Base-by-base conservation (phyloP, 2,113 vertebrate species). In the Pachypanchax playfairii region DNA sequence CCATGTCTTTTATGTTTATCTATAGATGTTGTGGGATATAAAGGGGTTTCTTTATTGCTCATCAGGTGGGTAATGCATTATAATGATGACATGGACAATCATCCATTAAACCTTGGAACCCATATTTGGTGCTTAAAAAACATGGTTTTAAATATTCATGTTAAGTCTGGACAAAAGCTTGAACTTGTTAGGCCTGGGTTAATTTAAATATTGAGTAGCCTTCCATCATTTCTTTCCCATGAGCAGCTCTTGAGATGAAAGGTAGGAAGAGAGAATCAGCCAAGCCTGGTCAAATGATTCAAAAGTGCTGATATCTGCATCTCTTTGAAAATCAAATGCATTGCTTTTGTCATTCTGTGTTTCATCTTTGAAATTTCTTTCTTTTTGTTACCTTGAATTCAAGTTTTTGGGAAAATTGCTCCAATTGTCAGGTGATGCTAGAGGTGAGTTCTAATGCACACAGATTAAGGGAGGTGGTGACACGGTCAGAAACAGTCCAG, bases 261-360 rank as follows among this genome's bases (percentile, higher is more conserved):
- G 89, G 71, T 83, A 85, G 79, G 49, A n/a, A 33, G 75, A 81
- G 77, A 51, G 77, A 73, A 74, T 77, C 85, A 79, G 82, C 85
- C 65, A 67, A 57, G 26, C 49, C 59, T 82, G 83, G 87, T 90
- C 85, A 91, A 88, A 71, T 52, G 81, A 83, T 89, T 78, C 74
- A 54, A 86, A 90, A 88, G 77, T 76, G 77, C 84, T 89, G 77
- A 90, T 77, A 89, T 87, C 77, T 90, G 75, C 89, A 89, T 87
- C 83, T 48, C 87, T 92, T 92, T 92, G 90, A 91, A 92, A 91
- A 89, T 83, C 77, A 80, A 87, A 88, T 74, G 70, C 70, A 70
- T 74, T 75, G 59, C 36, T 42, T 70, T 60, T 81, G 75, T 90
- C 74, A 77, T 74, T 33, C 8, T 51, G 46, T 47, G 38, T 50